Evolutionary conservation across 2,113 vertebrate species (phyloP).

Genomic region (Leptodactylus fuscus): DNA sequence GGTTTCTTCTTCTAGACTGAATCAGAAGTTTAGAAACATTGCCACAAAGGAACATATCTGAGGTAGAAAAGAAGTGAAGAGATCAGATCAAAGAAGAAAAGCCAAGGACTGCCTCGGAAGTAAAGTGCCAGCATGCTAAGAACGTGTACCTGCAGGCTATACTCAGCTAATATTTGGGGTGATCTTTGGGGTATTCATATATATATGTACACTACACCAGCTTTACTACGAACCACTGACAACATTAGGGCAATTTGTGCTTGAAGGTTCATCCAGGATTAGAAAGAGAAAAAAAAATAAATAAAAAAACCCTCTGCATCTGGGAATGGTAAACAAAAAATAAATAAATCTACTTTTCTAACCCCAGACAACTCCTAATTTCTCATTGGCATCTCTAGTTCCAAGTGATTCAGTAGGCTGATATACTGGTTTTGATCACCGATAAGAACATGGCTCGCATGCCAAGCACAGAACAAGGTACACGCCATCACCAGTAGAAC

Average conservation of each 20-base stretch:
- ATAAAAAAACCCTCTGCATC: no score
- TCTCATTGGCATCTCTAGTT: not conserved
- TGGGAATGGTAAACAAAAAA: no score
- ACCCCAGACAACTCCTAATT: not conserved
- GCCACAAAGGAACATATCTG: slow-evolving; percentile 37
- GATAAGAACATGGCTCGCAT: not conserved
- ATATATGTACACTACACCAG: not conserved
- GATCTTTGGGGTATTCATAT: not conserved
- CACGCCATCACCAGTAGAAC: not conserved
- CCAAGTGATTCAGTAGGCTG: not conserved
- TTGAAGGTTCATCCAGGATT: not conserved
- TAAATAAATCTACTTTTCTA: not conserved
- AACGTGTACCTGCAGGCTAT: not conserved
- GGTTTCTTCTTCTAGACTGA: not conserved
- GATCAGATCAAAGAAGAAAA: slow-evolving; percentile 36
- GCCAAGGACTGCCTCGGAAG: slow-evolving; percentile 13
- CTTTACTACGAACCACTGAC: not conserved
- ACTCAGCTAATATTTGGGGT: not conserved
- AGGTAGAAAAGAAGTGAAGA: slow-evolving; percentile 51
- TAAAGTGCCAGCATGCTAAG: slow-evolving; percentile 31
- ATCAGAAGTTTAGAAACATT: not conserved
- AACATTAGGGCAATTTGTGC: not conserved
- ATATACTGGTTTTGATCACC: not conserved
- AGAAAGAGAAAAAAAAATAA: not conserved
- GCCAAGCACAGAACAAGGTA: not conserved